Conservation (phyloP, 2,888 invertebrate species). For the Agelastica alni region DNA sequence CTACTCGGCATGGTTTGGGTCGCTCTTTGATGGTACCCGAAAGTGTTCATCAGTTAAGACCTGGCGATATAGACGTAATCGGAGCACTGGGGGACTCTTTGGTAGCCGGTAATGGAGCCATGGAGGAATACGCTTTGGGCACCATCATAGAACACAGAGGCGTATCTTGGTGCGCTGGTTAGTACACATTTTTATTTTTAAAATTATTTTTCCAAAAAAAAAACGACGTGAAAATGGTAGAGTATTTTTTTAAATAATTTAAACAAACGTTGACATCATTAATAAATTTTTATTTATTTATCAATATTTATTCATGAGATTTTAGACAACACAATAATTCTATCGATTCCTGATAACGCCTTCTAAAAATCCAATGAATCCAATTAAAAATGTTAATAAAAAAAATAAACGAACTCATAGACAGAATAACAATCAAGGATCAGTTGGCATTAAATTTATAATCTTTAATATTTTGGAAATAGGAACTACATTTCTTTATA, state of each 20-base stretch:
- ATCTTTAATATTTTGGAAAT: background rate
- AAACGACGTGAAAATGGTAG: too few species aligned
- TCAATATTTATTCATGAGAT: too few species aligned
- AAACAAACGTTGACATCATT: too few species aligned
- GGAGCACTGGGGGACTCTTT: constrained; percentile 75
- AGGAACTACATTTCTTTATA: background rate
- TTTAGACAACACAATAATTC: too few species aligned
- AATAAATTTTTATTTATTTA: too few species aligned
- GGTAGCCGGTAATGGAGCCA: constrained; percentile 73
- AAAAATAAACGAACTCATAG: too few species aligned
- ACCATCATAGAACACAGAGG: constrained; percentile 75
- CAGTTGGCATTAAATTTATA: constrained; percentile 6
- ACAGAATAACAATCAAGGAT: background rate
- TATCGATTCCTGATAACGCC: too few species aligned
- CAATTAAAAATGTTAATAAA: too few species aligned
- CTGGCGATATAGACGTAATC: constrained; percentile 72
- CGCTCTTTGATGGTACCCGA: constrained; percentile 58
- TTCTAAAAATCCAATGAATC: too few species aligned
- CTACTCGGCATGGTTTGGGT: constrained; percentile 45
- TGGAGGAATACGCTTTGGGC: constrained; percentile 73
- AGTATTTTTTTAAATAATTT: too few species aligned
- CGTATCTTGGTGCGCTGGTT: constrained; percentile 75
- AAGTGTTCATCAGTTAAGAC: constrained; percentile 70
- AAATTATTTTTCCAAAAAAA: too few species aligned
- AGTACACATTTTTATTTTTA: background rate